Base-by-base conservation (phyloP, 2,888 invertebrate genomes). In the Parthenolecanium corni region DNA sequence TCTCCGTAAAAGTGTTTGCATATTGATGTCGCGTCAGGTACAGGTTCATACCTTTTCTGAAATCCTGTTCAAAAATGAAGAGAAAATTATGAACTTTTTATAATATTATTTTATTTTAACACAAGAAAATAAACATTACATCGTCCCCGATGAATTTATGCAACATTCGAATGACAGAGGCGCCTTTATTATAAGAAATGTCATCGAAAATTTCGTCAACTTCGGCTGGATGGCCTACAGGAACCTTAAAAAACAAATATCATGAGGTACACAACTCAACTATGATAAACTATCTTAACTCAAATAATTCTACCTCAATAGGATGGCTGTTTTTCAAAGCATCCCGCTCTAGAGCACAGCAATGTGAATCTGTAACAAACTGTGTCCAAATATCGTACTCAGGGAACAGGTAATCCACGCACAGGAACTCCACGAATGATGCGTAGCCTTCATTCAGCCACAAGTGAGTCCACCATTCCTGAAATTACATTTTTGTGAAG, bases 391-490 rank as follows among this genome's bases (percentile, higher is more conserved):
- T 93, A 72, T 96, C 89, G 76, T 89, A 95, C 71, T 96, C 91
- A 0, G 95, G 95, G 73, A 93, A 95, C 62, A 93, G 77, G 73
- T 88, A 84, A 71, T 90, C 87, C 1, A 94, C 90, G 76, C 95
- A 94, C 4, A 95, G 79, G 71, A 89, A 95, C 74, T 96, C 94
- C 49, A 94, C 90, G 79, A 95, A 97, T 0, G 91, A 88, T 0
- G 96, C 96, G 75, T 92, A 93, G 2, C 93, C 95, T 74, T 96
- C 95, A 74, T 96, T 96, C 38, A 96, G 76, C 95, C 95, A 96
- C 36, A 91, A 76, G 76, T 95, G 89, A 1, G 92, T 93, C 94
- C 94, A 95, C 93, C 93, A 94, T 74, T 93, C 91, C 77, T 78
- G 67, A 11, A 65, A 64, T 2, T 4, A 25, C 38, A 40, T 6